Evolutionary conservation across 2,797 vertebrate genomes (phyloP), one percentile per base, ranked within the genome.

Genomic region (Microchirus variegatus): DNA sequence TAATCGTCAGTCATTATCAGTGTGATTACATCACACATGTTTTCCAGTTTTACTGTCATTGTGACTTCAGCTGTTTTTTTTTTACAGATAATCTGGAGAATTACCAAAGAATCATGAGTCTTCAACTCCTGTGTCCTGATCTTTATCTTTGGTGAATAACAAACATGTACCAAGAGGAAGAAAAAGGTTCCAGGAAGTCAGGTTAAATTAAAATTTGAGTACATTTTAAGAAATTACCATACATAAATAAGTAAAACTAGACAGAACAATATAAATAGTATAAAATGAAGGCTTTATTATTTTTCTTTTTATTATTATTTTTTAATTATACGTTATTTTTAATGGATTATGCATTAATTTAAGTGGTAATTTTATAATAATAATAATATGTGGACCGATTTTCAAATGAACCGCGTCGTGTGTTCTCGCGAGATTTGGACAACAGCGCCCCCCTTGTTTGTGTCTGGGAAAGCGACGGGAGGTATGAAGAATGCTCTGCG

Each of bases 391-490:
- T 26, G 26, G 26, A 26, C 26, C 3, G 5, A 26, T 36, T 70
- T 78, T 73, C 16, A 35, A 70, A 68, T 40, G 0, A 31, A 15
- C 53, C 54, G 64, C 80, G 26, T 50, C 2, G 0, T 0, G 17
- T 53, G 51, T 70, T 92, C 85, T 93, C 93, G 93, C 92, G 93
- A 93, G 83, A 93, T 18, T 11, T 72, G 71, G 2, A 1, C 52
- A 69, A 83, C 81, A 90, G 92, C 92, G 89, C 93, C 93, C 91
- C 76, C 76, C 89, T 83, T 77, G 87, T 82, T 87, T 75, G 72
- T 64, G 85, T 80, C 77, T 79, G 74, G 73, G 67, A 81, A 86
- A 78, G 70, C 82, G 71, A 85, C 91, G 75, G 86, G 88, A 90
- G 87, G 89, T 87, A 64, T 82, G 78, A 90, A 80, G 73, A 62